Conservation (phyloP, 2,113 vertebrate species). For the Globicephala melas region DNA sequence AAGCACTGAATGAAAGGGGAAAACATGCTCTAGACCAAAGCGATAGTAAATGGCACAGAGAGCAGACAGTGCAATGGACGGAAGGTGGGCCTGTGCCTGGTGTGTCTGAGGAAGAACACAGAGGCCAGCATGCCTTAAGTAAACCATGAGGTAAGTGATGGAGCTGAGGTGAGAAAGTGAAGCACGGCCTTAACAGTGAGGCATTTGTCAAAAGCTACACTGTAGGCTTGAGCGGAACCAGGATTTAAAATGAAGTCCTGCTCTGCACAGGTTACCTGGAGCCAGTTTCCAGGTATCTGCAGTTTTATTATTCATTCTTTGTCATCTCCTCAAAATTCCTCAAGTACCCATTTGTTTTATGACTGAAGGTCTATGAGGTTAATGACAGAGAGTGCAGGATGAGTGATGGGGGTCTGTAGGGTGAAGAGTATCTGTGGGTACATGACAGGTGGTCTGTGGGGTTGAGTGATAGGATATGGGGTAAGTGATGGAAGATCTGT, state of each 20-base stretch:
- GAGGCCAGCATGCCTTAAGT: not conserved
- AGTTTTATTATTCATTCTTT: slow-evolving; percentile 43
- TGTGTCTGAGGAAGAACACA: not conserved
- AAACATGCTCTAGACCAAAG: slow-evolving; percentile 26
- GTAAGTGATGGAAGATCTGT: not conserved
- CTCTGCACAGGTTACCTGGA: not conserved
- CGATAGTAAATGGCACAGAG: not conserved
- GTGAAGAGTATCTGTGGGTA: not conserved
- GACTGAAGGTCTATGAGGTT: not conserved
- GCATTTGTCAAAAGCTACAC: slow-evolving; percentile 9
- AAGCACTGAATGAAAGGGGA: slow-evolving; percentile 34
- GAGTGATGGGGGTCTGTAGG: not conserved
- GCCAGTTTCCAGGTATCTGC: not conserved
- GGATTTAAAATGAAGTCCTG: slow-evolving; percentile 4
- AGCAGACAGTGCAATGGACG: not conserved
- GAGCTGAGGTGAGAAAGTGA: slow-evolving; percentile 7
- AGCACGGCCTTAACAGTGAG: not conserved
- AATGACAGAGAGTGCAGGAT: not conserved
- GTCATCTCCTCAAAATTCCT: slow-evolving; percentile 14
- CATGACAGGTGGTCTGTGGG: not conserved
- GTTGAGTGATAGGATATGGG: not conserved
- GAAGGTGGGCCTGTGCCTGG: not conserved
- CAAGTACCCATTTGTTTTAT: slow-evolving; percentile 1
- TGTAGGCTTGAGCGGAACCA: not conserved
- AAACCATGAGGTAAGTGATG: not conserved